Evolutionary conservation across 1,140 invertebrate species (phyloP).

Genomic region (Nilaparvata lugens): DNA sequence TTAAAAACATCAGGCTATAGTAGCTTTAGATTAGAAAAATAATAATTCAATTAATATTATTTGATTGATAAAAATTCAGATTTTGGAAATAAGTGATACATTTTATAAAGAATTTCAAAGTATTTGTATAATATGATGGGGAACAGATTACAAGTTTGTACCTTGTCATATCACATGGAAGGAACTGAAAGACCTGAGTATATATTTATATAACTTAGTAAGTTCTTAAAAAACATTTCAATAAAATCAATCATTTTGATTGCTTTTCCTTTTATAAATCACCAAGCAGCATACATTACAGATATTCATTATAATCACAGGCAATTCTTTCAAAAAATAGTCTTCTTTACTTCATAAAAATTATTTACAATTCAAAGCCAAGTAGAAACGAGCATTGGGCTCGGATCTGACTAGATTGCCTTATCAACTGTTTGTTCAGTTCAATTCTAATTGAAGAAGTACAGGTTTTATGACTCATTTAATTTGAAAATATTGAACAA

Average conservation of each 20-base stretch:
- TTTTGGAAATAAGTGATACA: too few species aligned
- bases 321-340: conserved; percentile 16
- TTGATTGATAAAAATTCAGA: too few species aligned
- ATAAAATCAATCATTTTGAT: background rate
- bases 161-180: conserved; percentile 17
- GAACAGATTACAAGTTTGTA: conserved; percentile 6
- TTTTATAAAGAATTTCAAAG: too few species aligned
- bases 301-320: conserved; percentile 11
- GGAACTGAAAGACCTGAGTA: conserved; percentile 18
- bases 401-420: conserved; percentile 11
- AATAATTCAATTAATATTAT: too few species aligned
- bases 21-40: too few species aligned
- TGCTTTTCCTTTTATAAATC: background rate
- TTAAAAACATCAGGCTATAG: too few species aligned
- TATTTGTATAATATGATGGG: background rate
- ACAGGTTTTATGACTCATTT: too few species aligned
- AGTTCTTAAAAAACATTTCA: background rate
- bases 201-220: too few species aligned
- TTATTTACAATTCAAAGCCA: conserved; percentile 13
- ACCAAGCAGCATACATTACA: background rate
- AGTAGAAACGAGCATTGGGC: background rate
- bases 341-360: conserved; percentile 11
- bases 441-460: background rate
- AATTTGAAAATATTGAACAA: too few species aligned
- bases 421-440: conserved; percentile 8